A percentile compares a stretch with the other conserved stretches of the same genome.
Conservation (phyloP, 2,113 vertebrate species). For the Physeter macrocephalus region DNA sequence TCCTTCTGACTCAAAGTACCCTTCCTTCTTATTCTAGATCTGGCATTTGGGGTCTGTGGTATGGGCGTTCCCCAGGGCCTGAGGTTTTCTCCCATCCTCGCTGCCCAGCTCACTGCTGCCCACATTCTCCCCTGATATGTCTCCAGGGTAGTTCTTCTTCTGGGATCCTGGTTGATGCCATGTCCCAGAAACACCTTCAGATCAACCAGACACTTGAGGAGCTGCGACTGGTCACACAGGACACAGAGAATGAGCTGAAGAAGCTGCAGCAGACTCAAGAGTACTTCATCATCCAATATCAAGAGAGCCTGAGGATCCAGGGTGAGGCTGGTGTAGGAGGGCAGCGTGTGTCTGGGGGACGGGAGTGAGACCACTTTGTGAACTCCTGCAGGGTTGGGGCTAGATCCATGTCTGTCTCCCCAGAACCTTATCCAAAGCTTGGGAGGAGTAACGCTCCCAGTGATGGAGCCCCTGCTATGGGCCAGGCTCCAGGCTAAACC, state of each 20-base stretch:
- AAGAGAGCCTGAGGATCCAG: conserved; percentile 92
- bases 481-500: not conserved
- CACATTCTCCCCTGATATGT: not conserved
- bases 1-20: not conserved
- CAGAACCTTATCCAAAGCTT: not conserved
- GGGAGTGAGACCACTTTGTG: not conserved
- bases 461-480: not conserved
- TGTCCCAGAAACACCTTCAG: conserved; percentile 99
- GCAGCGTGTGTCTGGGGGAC: fast-evolving
- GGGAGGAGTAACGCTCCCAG: not conserved
- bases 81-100: not conserved
- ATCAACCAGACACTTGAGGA: conserved; percentile 98
- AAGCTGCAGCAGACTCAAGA: conserved; percentile 98
- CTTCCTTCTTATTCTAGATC: not conserved
- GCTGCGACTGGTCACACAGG: conserved; percentile 91
- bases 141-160: conserved; percentile 89
- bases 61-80: not conserved
- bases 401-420: not conserved
- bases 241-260: conserved; percentile 94
- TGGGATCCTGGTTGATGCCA: conserved; percentile 89
- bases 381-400: not conserved
- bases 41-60: not conserved
- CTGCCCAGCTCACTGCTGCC: not conserved
- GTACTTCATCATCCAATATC: conserved; percentile 99
- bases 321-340: not conserved